Evolutionary conservation across 2,888 invertebrate genomes (phyloP).

Genomic region (Scaptomyza reducta): DNA sequence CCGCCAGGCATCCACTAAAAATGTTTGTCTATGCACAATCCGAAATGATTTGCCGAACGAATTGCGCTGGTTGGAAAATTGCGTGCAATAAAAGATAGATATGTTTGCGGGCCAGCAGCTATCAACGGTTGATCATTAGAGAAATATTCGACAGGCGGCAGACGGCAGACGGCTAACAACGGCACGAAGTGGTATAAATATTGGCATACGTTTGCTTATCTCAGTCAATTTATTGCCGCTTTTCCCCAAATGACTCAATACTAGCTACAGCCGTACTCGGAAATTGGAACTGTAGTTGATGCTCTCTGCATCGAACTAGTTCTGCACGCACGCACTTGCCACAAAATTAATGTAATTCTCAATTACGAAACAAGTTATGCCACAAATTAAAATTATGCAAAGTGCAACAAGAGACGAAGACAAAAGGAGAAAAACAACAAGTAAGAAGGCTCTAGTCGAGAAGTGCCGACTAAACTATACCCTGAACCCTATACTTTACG

Average conservation of each 20-base stretch:
- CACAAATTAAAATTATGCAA: conserved; percentile 76
- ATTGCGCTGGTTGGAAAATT: conserved; percentile 67
- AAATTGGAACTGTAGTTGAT: neutral
- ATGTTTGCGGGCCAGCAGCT: conserved; percentile 63
- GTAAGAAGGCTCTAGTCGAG: too few relatives aligned
- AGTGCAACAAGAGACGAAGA: conserved; percentile 20
- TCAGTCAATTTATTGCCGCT: conserved; percentile 71
- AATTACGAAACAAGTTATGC: conserved; percentile 81
- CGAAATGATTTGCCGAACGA: conserved; percentile 71
- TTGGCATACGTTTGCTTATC: conserved; percentile 66
- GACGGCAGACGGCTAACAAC: conserved; percentile 39
- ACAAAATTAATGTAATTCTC: conserved; percentile 78
- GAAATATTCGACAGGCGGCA: conserved; percentile 54
- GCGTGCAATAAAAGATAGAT: conserved; percentile 78
- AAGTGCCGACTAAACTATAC: too few relatives aligned
- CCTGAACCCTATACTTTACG: too few relatives aligned
- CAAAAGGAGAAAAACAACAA: conserved; percentile 7
- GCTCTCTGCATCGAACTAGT: conserved; percentile 59
- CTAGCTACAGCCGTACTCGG: conserved; percentile 21
- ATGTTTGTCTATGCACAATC: conserved; percentile 56
- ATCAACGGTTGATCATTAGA: conserved; percentile 72
- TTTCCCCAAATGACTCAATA: conserved; percentile 76
- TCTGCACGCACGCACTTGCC: conserved; percentile 75
- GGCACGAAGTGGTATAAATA: conserved; percentile 54
- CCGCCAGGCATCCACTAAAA: conserved; percentile 52